These are phyloP conservation scores for Rousettus madagascariensis DNA, from an alignment of 2,797 vertebrate species.

Conservation along the genomic window DNA sequence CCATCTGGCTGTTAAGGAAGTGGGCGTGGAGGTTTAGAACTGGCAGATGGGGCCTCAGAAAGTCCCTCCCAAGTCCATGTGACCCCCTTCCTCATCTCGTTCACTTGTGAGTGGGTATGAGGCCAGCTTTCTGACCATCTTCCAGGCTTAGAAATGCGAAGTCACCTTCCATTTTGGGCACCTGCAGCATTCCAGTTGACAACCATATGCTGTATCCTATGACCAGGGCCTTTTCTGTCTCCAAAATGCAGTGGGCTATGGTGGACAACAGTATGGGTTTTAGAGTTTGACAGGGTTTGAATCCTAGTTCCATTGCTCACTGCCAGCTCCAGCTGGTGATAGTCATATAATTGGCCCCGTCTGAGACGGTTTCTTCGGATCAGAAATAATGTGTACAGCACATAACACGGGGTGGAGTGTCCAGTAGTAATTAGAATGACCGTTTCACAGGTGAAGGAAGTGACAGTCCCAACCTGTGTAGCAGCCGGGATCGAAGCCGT, in stretches of 20 bases:
- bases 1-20: background rate
- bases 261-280: background rate
- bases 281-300: background rate
- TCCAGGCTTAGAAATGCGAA: background rate
- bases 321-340: background rate
- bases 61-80: accelerated
- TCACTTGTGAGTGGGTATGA: background rate
- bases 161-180: background rate
- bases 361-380: background rate
- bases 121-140: background rate
- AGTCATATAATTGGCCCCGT: background rate
- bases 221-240: background rate
- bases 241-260: too few relatives aligned
- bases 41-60: background rate
- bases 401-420: background rate
- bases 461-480: background rate
- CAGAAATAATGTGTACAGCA: background rate
- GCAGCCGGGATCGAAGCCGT: background rate
- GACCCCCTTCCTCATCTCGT: background rate
- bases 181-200: background rate
- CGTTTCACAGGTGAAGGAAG: background rate
- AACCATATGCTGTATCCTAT: background rate
- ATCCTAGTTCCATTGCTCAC: background rate
- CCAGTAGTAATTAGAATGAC: background rate
- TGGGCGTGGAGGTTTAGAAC: background rate